Percentiles rank a stretch among this genome's conserved stretches.
phyloP scores from a whole-genome alignment of 2,113 vertebrate species.

The Anhinga anhinga region DNA sequence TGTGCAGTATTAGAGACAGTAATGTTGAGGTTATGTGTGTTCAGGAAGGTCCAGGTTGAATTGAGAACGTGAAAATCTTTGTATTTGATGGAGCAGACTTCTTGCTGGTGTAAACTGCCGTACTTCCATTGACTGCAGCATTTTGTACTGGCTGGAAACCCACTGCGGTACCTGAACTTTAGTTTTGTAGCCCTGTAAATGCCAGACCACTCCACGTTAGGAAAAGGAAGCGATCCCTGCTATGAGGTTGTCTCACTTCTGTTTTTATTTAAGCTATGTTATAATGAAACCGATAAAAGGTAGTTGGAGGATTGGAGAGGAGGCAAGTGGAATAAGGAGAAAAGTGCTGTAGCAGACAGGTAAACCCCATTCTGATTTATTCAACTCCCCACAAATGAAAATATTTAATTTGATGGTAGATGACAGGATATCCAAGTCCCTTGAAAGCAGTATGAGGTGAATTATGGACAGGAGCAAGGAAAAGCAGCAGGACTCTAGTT shows the following conservation, averaged over 20 bases:
- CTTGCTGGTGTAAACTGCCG: neutral
- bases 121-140: neutral
- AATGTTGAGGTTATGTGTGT: neutral
- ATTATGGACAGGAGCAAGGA: neutral
- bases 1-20: neutral
- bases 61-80: neutral
- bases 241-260: neutral
- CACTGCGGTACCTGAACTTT: neutral
- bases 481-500: neutral
- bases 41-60: neutral
- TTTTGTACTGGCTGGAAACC: neutral
- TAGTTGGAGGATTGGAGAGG: neutral
- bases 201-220: accelerated
- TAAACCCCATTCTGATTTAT: neutral
- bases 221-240: neutral
- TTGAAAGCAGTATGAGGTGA: neutral
- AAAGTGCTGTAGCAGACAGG: neutral
- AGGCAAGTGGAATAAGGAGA: neutral
- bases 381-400: neutral
- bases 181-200: neutral
- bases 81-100: neutral
- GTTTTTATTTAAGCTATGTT: neutral
- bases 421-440: neutral
- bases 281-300: neutral
- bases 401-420: neutral